Evolutionary conservation across 2,888 invertebrate species (phyloP).

Genomic region (Andrena camellia): DNA sequence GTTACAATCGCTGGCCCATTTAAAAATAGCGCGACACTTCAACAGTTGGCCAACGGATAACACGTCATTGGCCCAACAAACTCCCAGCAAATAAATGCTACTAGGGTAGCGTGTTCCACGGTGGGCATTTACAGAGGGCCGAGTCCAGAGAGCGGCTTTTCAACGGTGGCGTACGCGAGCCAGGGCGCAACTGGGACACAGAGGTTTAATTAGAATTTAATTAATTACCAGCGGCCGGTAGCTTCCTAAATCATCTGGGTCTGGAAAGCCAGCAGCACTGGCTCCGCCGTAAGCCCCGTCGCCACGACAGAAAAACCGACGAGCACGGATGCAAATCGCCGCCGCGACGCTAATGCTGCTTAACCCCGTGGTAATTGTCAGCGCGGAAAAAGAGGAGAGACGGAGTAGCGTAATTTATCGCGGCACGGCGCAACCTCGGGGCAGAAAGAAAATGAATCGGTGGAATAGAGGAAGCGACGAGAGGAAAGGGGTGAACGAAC

Average conservation of each 20-base stretch:
- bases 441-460: conserved; percentile 17
- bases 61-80: too few species aligned
- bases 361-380: conserved; percentile 71
- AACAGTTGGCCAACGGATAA: too few species aligned
- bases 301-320: conserved; percentile 13
- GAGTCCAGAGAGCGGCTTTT: neutral
- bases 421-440: conserved; percentile 7
- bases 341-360: conserved; percentile 63
- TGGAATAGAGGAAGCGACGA: conserved; percentile 3
- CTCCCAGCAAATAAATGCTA: too few species aligned
- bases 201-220: conserved; percentile 37
- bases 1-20: too few species aligned
- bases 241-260: conserved; percentile 34
- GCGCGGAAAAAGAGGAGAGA: conserved; percentile 26
- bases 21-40: too few species aligned
- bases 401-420: conserved; percentile 46
- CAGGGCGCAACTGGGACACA: neutral
- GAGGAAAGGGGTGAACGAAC: conserved; percentile 23
- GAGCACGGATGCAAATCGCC: conserved; percentile 67
- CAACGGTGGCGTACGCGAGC: neutral
- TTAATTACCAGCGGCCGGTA: conserved; percentile 28
- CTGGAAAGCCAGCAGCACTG: neutral
- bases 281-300: neutral
- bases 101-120: neutral
- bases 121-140: neutral